These are phyloP conservation scores for Operophtera brumata DNA, from an alignment of 2,888 invertebrate species.

Conservation along the genomic window DNA sequence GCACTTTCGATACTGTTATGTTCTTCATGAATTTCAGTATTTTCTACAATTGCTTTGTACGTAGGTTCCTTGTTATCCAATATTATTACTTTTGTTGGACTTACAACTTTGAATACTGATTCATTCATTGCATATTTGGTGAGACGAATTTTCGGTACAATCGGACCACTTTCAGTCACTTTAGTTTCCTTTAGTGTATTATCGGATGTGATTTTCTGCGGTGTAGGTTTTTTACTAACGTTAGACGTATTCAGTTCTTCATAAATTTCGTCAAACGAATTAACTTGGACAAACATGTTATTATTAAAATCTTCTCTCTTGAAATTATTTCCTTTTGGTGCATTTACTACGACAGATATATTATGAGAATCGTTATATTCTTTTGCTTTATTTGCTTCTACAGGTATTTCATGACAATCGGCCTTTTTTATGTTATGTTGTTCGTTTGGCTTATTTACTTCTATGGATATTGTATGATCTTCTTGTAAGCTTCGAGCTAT, in stretches of 20 bases:
- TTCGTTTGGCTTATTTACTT: slow-evolving; percentile 37
- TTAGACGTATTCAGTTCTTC: slow-evolving; percentile 52
- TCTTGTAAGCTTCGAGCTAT: slow-evolving; percentile 70
- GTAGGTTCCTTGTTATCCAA: slow-evolving; percentile 43
- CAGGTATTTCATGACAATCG: not conserved
- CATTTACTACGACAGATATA: slow-evolving; percentile 32
- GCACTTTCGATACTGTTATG: slow-evolving; percentile 14
- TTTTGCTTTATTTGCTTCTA: slow-evolving; percentile 37
- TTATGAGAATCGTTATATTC: slow-evolving; percentile 43
- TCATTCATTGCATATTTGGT: slow-evolving; percentile 44
- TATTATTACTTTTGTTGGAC: slow-evolving; percentile 44
- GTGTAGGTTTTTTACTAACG: slow-evolving; percentile 4
- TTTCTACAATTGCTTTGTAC: slow-evolving; percentile 50
- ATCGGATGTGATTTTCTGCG: slow-evolving; percentile 3
- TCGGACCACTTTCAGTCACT: slow-evolving; percentile 2
- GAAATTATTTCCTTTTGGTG: slow-evolving; percentile 24
- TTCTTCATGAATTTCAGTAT: slow-evolving; percentile 31
- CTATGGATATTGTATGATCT: slow-evolving; percentile 56
- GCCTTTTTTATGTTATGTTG: slow-evolving; percentile 17
- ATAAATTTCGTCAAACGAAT: slow-evolving; percentile 74
- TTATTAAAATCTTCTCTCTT: slow-evolving; percentile 59
- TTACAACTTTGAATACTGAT: slow-evolving; percentile 38
- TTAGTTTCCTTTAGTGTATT: not conserved
- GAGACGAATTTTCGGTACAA: slow-evolving; percentile 24
- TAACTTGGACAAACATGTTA: slow-evolving; percentile 59